These are phyloP conservation scores for Druceiella hillmani DNA, from an alignment of 2,888 invertebrate species.

Conservation along the genomic window DNA sequence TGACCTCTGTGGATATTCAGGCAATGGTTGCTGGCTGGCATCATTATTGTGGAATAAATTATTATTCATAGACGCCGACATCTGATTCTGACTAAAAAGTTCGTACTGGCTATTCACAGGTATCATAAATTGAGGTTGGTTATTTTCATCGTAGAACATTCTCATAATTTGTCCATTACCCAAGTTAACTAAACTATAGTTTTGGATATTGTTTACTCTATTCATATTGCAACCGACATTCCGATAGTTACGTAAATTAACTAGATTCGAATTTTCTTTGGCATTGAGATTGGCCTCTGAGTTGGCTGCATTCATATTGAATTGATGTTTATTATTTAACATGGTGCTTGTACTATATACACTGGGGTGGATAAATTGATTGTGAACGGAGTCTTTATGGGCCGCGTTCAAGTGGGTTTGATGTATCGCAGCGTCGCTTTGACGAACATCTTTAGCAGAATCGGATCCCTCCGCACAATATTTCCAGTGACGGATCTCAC, in stretches of 20 bases:
- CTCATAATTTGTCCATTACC: constrained; percentile 44
- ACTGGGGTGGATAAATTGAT: constrained; percentile 36
- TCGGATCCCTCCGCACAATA: constrained; percentile 40
- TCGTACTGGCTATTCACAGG: constrained; percentile 47
- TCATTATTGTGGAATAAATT: neutral
- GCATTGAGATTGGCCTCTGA: constrained; percentile 33
- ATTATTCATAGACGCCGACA: constrained; percentile 23
- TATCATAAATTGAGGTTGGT: constrained; percentile 40
- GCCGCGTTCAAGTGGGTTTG: constrained; percentile 29
- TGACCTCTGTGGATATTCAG: too few relatives aligned
- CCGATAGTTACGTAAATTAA: too few relatives aligned
- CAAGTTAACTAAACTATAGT: constrained; percentile 42
- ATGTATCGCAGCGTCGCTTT: constrained; percentile 34
- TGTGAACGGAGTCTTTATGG: constrained; percentile 36
- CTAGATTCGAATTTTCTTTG: constrained; percentile 37
- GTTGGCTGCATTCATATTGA: constrained; percentile 31
- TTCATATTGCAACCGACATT: too few relatives aligned
- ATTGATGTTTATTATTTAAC: constrained; percentile 40
- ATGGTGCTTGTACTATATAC: constrained; percentile 33
- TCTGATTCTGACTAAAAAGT: constrained; percentile 41
- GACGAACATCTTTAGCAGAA: constrained; percentile 35
- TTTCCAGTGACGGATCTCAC: constrained; percentile 46
- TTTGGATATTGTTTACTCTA: constrained; percentile 32
- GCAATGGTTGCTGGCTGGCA: neutral
- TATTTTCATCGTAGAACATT: constrained; percentile 45